Evolutionary conservation across 2,888 invertebrate species (phyloP), one percentile per base, ranked within the genome.

Genomic region (Drosophila picticornis): DNA sequence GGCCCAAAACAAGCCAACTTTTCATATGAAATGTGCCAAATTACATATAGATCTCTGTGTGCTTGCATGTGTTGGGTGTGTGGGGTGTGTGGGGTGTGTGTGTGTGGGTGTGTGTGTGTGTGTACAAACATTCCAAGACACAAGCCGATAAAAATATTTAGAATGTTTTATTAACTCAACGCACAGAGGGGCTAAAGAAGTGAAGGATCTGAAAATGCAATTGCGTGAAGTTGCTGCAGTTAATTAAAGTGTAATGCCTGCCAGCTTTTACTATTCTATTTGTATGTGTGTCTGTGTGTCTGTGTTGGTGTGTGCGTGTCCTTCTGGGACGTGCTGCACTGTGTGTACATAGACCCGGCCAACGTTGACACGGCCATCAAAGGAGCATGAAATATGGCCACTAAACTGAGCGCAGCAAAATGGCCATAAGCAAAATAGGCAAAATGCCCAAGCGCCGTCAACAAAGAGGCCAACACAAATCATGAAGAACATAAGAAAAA

Each of bases 11-110:
- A 55, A 65, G 53, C 27, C 65, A 80, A 80, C 80, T 80, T 80
- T 80, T 82, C 83, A 64, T 82, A 80, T 82, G 83, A 82, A 80
- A 80, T 80, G 83, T 82, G 83, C 80, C 71, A 82, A 80, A 80
- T 80, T 74, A 80, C 79, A 31, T 31, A 57, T 40, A 57, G 27
- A 38, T 36, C 27, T n/a, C n/a, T 16, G n/a, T 52, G 22, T 32
- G 22, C 22, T 13, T 22, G 10, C 48, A 19, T 22, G 7, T 19
- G 19, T 19, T n/a, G 34, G 4, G 19, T 50, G 7, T 50, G 9
- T 50, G 25, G 27, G 29, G 29, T 10, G n/a, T 34, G 16, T 29
- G 11, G 22, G 36, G 19, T 29, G 38, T 38, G 29, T 29, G 19
- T 51, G 7, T 50, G 9, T 51, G 29, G 31, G 29, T 11, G 22